phyloP scores from a whole-genome alignment of 2,797 vertebrate species.

The Oceanodroma leucorhoa region DNA sequence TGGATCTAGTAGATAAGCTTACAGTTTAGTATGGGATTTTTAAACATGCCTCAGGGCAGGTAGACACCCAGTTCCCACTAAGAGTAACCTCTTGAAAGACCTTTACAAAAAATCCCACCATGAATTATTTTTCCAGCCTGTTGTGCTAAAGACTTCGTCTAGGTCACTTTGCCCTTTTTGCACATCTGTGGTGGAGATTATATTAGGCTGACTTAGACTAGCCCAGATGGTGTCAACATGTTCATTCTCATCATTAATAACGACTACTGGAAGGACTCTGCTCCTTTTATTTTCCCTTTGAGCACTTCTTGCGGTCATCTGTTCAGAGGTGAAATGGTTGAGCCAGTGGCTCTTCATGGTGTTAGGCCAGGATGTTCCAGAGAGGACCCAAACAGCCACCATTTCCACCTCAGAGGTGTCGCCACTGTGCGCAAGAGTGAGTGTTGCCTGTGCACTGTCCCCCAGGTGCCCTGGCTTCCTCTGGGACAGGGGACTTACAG shows the following conservation, averaged over 20 bases:
- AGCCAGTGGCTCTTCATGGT: background rate
- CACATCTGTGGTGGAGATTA: background rate
- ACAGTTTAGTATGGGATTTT: background rate
- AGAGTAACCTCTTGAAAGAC: background rate
- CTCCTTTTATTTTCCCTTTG: background rate
- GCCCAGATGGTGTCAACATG: background rate
- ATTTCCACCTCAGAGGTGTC: background rate
- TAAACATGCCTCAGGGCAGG: background rate
- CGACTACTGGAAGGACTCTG: background rate
- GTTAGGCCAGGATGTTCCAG: background rate
- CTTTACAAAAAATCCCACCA: background rate
- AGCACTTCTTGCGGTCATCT: background rate
- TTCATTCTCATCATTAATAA: background rate
- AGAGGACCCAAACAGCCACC: accelerated
- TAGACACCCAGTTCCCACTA: background rate
- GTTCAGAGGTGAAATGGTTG: background rate
- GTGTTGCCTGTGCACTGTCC: background rate
- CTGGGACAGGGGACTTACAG: background rate
- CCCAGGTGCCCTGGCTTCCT: background rate
- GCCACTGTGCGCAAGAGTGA: accelerated
- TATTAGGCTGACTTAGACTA: background rate
- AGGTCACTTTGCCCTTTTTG: background rate
- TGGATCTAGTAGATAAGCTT: background rate
- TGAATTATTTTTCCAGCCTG: background rate
- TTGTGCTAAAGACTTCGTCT: background rate